phyloP scores from a whole-genome alignment of 2,113 vertebrate species.

The Callipepla squamata region DNA sequence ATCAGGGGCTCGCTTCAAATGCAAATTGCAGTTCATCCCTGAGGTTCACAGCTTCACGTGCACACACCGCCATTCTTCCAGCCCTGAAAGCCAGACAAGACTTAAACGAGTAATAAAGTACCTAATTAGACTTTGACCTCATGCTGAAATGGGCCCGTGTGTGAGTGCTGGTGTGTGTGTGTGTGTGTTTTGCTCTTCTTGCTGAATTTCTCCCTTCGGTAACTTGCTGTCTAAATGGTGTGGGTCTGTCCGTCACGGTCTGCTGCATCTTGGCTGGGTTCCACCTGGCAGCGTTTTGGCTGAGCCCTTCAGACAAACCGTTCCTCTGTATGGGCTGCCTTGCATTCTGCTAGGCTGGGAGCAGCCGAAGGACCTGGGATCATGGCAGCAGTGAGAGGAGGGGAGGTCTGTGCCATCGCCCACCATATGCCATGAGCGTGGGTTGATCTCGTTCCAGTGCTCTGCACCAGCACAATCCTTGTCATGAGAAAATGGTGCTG shows the following conservation, averaged over 20 bases:
- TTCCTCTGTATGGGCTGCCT: neutral
- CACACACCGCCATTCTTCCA: neutral
- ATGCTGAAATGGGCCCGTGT: fast-evolving
- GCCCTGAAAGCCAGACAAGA: neutral
- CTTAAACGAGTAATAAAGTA: neutral
- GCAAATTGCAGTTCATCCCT: neutral
- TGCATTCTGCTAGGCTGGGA: fast-evolving
- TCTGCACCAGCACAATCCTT: neutral
- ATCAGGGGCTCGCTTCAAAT: neutral
- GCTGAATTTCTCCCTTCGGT: neutral
- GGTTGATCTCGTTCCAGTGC: neutral
- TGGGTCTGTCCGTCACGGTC: neutral
- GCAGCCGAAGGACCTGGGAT: neutral
- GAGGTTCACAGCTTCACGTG: fast-evolving
- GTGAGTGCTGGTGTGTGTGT: fast-evolving
- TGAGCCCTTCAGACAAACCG: neutral
- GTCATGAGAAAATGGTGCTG: neutral
- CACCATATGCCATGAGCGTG: fast-evolving
- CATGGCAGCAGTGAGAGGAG: fast-evolving
- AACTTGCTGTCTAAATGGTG: neutral
- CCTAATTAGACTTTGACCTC: neutral
- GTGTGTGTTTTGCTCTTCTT: neutral
- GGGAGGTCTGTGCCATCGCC: fast-evolving
- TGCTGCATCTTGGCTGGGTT: conserved; percentile 24
- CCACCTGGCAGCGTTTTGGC: conserved; percentile 8